phyloP scores from a whole-genome alignment of 2,113 vertebrate species.

The Notarius quadriscutis region DNA sequence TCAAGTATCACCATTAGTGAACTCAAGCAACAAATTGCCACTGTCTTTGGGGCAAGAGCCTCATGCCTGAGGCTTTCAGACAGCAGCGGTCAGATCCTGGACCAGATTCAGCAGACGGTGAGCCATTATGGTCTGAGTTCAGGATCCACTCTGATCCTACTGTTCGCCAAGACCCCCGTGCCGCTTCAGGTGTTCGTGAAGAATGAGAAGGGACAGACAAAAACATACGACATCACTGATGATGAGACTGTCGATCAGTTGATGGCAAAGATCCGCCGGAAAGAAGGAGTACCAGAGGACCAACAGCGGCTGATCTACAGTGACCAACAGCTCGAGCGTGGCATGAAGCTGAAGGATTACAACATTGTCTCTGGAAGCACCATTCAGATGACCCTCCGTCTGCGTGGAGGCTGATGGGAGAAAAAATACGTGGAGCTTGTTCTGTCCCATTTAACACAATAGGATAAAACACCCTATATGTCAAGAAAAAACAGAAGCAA shows the following conservation, averaged over 20 bases:
- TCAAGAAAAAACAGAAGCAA: background rate
- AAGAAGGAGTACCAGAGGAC: slow-evolving; percentile 49
- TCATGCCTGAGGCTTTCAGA: slow-evolving; percentile 49
- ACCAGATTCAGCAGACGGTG: slow-evolving; percentile 1
- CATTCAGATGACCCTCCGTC: slow-evolving; percentile 52
- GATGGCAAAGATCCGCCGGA: slow-evolving; percentile 43
- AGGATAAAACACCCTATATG: background rate
- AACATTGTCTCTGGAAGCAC: slow-evolving; percentile 48
- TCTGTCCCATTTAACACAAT: background rate
- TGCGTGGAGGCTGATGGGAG: slow-evolving; percentile 19
- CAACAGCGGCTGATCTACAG: background rate
- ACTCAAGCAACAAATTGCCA: slow-evolving; percentile 49
- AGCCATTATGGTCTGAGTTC: too few species aligned
- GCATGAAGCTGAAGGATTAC: background rate
- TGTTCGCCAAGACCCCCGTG: slow-evolving; percentile 50
- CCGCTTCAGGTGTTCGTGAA: slow-evolving; percentile 63
- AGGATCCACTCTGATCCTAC: slow-evolving; percentile 28
- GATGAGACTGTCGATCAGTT: slow-evolving; percentile 59
- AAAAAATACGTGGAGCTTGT: background rate
- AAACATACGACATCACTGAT: background rate
- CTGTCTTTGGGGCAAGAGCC: accelerated
- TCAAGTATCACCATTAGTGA: slow-evolving; percentile 54
- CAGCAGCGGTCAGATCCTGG: slow-evolving; percentile 51
- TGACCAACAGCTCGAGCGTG: slow-evolving; percentile 48
- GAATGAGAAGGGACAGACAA: slow-evolving; percentile 26